Conservation (phyloP, 2,797 vertebrate species). For the Leucoraja ocellata region DNA sequence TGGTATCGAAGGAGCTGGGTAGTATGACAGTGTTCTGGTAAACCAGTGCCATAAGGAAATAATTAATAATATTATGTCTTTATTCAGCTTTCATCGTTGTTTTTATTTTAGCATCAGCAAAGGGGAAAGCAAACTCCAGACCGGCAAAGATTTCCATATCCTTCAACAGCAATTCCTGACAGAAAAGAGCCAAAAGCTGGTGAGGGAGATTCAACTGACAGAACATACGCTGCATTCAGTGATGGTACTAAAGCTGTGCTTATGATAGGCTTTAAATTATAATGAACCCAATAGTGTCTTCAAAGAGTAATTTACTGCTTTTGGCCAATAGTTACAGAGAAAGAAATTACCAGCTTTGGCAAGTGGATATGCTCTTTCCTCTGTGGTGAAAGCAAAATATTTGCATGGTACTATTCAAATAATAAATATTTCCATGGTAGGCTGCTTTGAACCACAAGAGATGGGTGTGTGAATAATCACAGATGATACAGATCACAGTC, state of each 20-base stretch:
- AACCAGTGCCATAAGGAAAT: not conserved
- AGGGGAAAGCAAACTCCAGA: not conserved
- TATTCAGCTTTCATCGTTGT: not conserved
- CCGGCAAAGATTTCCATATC: not conserved
- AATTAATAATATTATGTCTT: not conserved
- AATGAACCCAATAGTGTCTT: not conserved
- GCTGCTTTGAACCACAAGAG: not conserved
- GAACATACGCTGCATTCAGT: not conserved
- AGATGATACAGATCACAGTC: not conserved
- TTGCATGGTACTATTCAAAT: not conserved
- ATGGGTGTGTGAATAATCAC: not conserved
- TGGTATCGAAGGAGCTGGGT: not conserved
- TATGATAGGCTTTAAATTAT: not conserved
- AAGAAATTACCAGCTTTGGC: not conserved
- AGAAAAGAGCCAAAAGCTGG: not conserved
- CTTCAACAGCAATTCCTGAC: not conserved
- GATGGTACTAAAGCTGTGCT: not conserved
- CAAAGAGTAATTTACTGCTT: not conserved
- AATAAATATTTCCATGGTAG: not conserved
- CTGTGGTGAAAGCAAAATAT: not conserved
- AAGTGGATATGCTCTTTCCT: not conserved
- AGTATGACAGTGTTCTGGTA: not conserved
- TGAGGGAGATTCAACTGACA: not conserved
- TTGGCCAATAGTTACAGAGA: not conserved
- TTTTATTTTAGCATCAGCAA: not conserved